Conservation (phyloP, 2,888 invertebrate species). For the Limnephilus marmoratus region DNA sequence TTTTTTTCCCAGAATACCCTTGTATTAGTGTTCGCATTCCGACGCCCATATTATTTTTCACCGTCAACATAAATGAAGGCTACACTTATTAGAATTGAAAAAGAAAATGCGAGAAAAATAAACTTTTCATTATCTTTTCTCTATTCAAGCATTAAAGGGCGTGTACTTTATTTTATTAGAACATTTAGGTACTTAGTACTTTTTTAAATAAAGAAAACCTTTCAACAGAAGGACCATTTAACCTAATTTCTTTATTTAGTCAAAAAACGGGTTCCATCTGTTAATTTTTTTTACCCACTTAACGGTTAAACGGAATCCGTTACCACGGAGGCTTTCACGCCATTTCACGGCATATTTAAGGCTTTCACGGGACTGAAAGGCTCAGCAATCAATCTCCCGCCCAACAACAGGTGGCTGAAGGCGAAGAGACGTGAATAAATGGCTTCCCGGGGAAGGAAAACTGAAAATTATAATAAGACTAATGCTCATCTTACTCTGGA, state of each 20-base stretch:
- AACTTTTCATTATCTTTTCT: background rate
- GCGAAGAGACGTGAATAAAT: constrained; percentile 59
- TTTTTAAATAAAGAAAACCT: background rate
- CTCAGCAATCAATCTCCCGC: constrained; percentile 61
- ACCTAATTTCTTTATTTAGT: constrained; percentile 29
- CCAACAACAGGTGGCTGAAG: constrained; percentile 59
- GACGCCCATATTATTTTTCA: background rate
- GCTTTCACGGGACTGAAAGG: constrained; percentile 48
- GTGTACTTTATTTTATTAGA: background rate
- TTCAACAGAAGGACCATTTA: background rate
- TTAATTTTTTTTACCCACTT: constrained; percentile 45
- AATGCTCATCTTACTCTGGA: constrained; percentile 36
- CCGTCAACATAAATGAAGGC: background rate
- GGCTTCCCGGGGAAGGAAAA: constrained; percentile 45
- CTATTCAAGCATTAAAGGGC: background rate
- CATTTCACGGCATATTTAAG: constrained; percentile 43
- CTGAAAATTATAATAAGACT: constrained; percentile 58
- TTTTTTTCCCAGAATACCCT: background rate
- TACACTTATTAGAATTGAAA: constrained; percentile 2
- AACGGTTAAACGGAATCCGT: constrained; percentile 36
- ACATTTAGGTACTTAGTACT: background rate
- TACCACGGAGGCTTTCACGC: constrained; percentile 25
- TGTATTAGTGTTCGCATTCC: background rate
- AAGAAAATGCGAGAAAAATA: background rate
- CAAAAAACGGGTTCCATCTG: constrained; percentile 8